These are phyloP conservation scores for Trachops cirrhosus DNA, from an alignment of 2,797 vertebrate species.

Conservation along the genomic window DNA sequence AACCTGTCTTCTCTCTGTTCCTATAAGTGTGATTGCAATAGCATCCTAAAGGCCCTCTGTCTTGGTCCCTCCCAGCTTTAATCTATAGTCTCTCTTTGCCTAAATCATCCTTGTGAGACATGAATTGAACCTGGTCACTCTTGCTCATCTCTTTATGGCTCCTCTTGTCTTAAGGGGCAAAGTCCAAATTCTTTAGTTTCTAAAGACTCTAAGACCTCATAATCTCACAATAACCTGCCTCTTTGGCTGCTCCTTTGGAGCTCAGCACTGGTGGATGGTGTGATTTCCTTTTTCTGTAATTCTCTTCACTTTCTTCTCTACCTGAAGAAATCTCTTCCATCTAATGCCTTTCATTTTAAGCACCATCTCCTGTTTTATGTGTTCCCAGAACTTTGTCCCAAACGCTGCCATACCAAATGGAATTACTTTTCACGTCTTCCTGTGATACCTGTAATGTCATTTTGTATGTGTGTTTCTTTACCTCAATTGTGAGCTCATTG, in stretches of 20 bases:
- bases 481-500: not conserved
- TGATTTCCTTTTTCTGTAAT: not conserved
- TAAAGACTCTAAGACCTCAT: not conserved
- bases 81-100: not conserved
- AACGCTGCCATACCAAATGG: not conserved
- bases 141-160: not conserved
- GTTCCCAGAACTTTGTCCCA: not conserved
- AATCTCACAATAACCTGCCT: not conserved
- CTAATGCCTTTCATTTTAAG: not conserved
- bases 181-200: not conserved
- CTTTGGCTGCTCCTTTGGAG: rapidly evolving
- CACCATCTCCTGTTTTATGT: not conserved
- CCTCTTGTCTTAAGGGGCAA: not conserved
- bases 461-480: not conserved
- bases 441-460: not conserved
- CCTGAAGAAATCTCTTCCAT: not conserved
- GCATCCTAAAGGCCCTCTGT: not conserved
- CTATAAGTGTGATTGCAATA: not conserved
- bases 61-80: not conserved
- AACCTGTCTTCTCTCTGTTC: not conserved
- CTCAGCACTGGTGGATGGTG: not conserved
- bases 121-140: not conserved
- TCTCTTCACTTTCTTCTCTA: not conserved
- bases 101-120: not conserved
- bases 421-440: not conserved